Base-by-base conservation (phyloP, 2,888 invertebrate genomes). In the Trichogramma evanescens region DNA sequence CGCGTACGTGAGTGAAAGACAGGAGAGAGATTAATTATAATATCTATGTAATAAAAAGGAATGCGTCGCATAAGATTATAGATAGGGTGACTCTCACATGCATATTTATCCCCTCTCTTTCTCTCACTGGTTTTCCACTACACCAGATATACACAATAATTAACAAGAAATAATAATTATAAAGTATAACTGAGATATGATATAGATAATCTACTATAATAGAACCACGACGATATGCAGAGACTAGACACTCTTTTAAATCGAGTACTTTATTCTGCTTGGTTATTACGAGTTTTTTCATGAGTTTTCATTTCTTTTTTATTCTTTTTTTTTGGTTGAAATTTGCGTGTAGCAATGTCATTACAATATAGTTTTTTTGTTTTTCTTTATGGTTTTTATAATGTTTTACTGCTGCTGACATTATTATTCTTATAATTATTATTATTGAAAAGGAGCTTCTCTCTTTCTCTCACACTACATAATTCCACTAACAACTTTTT, bases 201-300 rank as follows among this genome's bases (percentile, higher is more conserved):
- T 45, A 9, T 9, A 45, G 8, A 26, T 26, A 26, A 26, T 26
- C 26, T 26, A 63, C 50, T 63, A 61, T 63, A 61, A n/a, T 61
- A 63, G 61, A 63, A 65, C 60, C 64, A 63, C 60, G 63, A 65
- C 61, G 59, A 64, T 63, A 57, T 63, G 64, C 64, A 65, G 64
- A 65, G 64, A 65, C 64, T 65, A 65, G 64, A 65, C 58, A 65
- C 64, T 64, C 64, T 64, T 58, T 26, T 26, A 26, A 26, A 62
- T 58, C 62, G 60, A 60, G 64, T 64, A 62, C 60, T 60, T 59
- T 64, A 58, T 60, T 64, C 64, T 64, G 64, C 64, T 62, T 62
- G 59, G 50, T 60, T 62, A 62, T 56, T 26, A 26, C 26, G 26
- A 26, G 26, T 26, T 26, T 26, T 26, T 26, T 26, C 26, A 26